Evolutionary conservation across 2,797 vertebrate species (phyloP), one percentile per base, ranked within the genome.

Genomic region (Girardinus metallicus): DNA sequence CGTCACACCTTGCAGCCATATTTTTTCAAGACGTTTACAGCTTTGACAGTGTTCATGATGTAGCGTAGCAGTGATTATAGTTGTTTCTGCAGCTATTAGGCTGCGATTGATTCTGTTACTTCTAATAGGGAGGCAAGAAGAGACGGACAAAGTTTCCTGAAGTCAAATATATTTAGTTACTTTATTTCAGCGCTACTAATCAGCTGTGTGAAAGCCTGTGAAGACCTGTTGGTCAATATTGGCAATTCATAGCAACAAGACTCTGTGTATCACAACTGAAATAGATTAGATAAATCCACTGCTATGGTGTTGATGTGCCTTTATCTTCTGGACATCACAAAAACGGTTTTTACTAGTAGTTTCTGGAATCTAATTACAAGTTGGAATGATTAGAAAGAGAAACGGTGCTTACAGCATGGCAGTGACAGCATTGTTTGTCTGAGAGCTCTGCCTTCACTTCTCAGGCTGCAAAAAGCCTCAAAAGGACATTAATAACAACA

Each of bases 211-310:
- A 80, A 74, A 0, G 76, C 80, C 79, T 85, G 79, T 79, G 74
- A 34, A 87, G 77, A 87, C 86, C 82, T n/a, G 41, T 74, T 87
- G 91, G 89, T 91, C 88, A 93, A 90, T 93, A 89, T 88, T 90
- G 90, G 88, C 89, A 90, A 91, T 91, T 84, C 92, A 92, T 92
- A 92, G 94, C 92, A 92, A 94, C 94, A 88, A 85, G 89, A 81
- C 84, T 12, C 82, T 85, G 87, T 85, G 79, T 85, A 87, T 87
- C 87, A 87, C 81, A 88, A 79, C 81, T 85, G 85, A 89, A 91
- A 84, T 77, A 91, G 80, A 92, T 74, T 64, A 84, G 85, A 88
- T 91, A 85, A 92, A 91, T 91, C 89, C 85, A 64, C 78, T 78
- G 85, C 82, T 91, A 84, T 85, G 60, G 60, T 78, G 76, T 57